These are phyloP conservation scores for Ethmia dodecea DNA, from an alignment of 2,888 invertebrate species.

Conservation along the genomic window DNA sequence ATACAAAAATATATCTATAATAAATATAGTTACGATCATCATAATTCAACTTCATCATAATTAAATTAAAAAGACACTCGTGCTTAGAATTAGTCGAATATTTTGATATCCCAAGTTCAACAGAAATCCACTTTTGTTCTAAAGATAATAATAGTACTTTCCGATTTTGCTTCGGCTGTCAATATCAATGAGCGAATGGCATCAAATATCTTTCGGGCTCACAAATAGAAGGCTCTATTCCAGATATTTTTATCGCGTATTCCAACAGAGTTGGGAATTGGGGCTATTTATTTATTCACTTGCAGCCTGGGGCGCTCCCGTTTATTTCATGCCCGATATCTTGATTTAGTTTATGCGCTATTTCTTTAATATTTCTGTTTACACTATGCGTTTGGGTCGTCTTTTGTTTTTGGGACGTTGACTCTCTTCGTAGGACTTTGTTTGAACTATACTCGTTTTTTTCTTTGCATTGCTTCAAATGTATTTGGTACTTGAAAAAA, in stretches of 20 bases:
- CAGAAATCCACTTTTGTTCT: too few species aligned
- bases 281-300: conserved; percentile 15
- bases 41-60: too few species aligned
- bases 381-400: not conserved
- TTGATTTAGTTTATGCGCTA: conserved; percentile 10
- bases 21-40: too few species aligned
- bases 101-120: too few species aligned
- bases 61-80: too few species aligned
- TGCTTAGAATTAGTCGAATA: too few species aligned
- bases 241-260: conserved; percentile 6
- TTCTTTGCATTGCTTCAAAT: not conserved
- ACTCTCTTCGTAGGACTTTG: not conserved
- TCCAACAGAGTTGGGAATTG: conserved; percentile 5
- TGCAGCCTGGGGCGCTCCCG: not conserved
- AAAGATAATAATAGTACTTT: too few species aligned
- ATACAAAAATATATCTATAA: too few species aligned
- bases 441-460: not conserved
- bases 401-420: not conserved
- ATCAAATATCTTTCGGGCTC: too few species aligned
- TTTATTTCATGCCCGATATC: conserved; percentile 7
- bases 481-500: not conserved
- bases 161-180: too few species aligned
- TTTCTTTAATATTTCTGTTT: conserved; percentile 6
- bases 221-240: too few species aligned
- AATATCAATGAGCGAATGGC: too few species aligned